These are phyloP conservation scores for Laothoe populi DNA, from an alignment of 2,888 invertebrate genomes.

Conservation along the genomic window DNA sequence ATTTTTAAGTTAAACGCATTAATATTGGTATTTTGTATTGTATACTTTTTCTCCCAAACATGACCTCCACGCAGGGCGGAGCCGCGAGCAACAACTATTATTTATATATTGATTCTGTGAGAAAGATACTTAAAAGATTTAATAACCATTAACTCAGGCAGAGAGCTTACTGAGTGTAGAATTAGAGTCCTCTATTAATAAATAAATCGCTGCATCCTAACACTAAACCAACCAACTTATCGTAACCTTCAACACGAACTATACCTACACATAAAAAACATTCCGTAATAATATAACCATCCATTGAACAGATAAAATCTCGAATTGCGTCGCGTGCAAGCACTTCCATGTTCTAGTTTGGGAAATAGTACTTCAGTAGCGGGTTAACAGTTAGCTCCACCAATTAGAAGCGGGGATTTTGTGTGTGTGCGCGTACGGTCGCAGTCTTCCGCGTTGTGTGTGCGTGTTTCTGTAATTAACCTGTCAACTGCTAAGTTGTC, in stretches of 20 bases:
- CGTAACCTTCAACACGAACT: slow-evolving; percentile 54
- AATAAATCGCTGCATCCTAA: background rate
- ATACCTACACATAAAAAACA: slow-evolving; percentile 66
- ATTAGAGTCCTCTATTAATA: background rate
- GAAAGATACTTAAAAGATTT: no score
- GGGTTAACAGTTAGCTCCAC: background rate
- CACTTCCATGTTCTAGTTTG: slow-evolving; percentile 39
- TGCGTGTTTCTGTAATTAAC: slow-evolving; percentile 26
- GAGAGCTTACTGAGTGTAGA: no score
- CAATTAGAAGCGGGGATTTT: slow-evolving; percentile 3
- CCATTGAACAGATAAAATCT: slow-evolving; percentile 81
- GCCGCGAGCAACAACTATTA: no score
- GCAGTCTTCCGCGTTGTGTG: slow-evolving; percentile 23
- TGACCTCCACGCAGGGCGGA: no score
- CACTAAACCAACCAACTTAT: slow-evolving; percentile 29
- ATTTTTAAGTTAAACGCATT: no score
- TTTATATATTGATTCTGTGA: no score
- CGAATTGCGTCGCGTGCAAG: slow-evolving; percentile 72
- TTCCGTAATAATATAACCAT: slow-evolving; percentile 76
- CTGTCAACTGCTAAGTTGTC: slow-evolving; percentile 28
- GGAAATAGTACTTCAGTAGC: slow-evolving; percentile 20
- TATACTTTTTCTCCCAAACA: no score
- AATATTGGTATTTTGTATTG: no score
- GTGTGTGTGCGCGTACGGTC: background rate
- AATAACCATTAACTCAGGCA: no score